Conservation (phyloP, 2,113 vertebrate species). For the Bufo gargarizans region DNA sequence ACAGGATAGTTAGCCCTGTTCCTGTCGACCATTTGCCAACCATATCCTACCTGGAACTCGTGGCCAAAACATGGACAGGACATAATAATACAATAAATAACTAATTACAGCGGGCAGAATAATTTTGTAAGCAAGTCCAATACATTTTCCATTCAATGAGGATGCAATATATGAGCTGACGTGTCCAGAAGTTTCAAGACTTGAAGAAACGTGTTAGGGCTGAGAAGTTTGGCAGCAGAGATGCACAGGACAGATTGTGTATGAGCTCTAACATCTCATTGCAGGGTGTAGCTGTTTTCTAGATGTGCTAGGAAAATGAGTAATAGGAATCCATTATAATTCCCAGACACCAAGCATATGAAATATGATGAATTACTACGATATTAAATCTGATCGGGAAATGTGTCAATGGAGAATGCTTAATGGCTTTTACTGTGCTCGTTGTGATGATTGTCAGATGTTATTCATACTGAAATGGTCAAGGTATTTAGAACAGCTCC, state of each 20-base stretch:
- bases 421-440: background rate
- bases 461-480: too few species aligned
- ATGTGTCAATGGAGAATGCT: background rate
- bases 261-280: background rate
- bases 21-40: too few species aligned
- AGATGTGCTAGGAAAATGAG: background rate
- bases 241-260: background rate
- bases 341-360: background rate
- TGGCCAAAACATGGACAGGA: too few species aligned
- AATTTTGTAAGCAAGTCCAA: background rate
- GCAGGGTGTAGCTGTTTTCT: conserved; percentile 16
- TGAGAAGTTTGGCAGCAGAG: background rate
- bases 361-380: conserved; percentile 2
- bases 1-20: too few species aligned
- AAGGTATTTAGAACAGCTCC: too few species aligned
- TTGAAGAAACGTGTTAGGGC: background rate
- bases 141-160: background rate
- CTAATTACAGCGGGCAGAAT: background rate
- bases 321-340: conserved; percentile 14
- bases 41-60: too few species aligned
- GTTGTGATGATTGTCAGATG: too few species aligned
- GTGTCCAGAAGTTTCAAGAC: background rate
- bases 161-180: background rate
- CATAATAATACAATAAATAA: too few species aligned
- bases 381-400: background rate